Evolutionary conservation across 2,113 vertebrate species (phyloP), one percentile per base, ranked within the genome.

Genomic region (Equus przewalskii): DNA sequence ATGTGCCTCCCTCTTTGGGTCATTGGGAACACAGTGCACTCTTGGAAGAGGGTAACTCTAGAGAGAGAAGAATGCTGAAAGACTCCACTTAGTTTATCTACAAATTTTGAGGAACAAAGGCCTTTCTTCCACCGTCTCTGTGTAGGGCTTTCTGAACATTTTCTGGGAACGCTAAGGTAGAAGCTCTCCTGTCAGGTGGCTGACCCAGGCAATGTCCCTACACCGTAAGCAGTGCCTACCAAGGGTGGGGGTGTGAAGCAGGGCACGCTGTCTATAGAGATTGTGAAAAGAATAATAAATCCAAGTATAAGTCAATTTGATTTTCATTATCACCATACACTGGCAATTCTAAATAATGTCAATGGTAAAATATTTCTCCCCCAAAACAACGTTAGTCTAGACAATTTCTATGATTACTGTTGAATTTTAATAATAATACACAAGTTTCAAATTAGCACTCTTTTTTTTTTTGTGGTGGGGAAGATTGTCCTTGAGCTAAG

Each of bases 301-400:
- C 33, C 26, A 6, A 83, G 13, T 82, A 72, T 72, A 64, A 58
- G 19, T 84, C n/a, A 69, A 62, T 51, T 33, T 7, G 24, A 64
- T n/a, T 86, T 87, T 93, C 81, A 69, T 93, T 94, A 65, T 49
- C 21, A 49, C 7, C 28, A 49, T n/a, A 7, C 30, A 56, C 44
- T 64, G 26, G 36, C 2, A 54, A 65, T 94, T 96, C 65, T 96
- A 58, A 94, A 80, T 86, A 73, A 88, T 33, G 16, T 56, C 36
- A 54, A 58, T 58, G 36, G 26, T 12, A 67, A 81, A 56, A 65
- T 86, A 91, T 11, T 80, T 30, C 24, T 82, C 16, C 36, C 60
- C 22, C 4, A 67, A 81, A 90, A 67, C 21, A 33, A 9, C 87
- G 41, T 60, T 67, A 69, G 14, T 33, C 70, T 58, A 75, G 67